A percentile compares a stretch with the other conserved stretches of the same genome.
Evolutionary conservation across 2,113 vertebrate species (phyloP).

Genomic region (Sapajus apella): DNA sequence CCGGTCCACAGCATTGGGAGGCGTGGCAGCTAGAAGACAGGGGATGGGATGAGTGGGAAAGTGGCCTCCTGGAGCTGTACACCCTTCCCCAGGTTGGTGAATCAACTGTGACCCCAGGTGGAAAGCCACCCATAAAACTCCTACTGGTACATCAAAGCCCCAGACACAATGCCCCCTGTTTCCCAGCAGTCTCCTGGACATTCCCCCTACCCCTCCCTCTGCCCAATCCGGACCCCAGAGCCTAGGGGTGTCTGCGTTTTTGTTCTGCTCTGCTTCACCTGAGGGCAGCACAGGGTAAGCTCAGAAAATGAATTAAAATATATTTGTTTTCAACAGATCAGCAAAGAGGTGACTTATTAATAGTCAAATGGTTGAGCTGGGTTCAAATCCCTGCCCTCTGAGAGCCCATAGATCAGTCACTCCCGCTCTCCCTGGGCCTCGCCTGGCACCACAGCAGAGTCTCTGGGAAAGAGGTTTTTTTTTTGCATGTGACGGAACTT

Average conservation of each 20-base stretch:
- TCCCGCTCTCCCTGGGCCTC: neutral
- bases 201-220: neutral
- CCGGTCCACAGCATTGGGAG: constrained; percentile 90
- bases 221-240: neutral
- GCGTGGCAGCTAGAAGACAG: constrained; percentile 89
- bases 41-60: neutral
- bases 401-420: neutral
- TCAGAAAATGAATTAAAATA: neutral
- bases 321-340: neutral
- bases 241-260: neutral
- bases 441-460: accelerated
- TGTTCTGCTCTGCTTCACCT: neutral
- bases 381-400: neutral
- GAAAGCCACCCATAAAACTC: neutral
- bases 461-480: neutral
- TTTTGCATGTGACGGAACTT: too few relatives aligned
- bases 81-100: neutral
- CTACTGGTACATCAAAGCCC: neutral
- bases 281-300: neutral
- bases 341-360: neutral
- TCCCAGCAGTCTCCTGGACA: neutral
- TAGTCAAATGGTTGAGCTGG: neutral
- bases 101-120: neutral
- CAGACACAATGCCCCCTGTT: neutral
- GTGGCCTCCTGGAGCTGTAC: neutral